Evolutionary conservation across 2,113 vertebrate genomes (phyloP).

Genomic region (Arenaria interpres): DNA sequence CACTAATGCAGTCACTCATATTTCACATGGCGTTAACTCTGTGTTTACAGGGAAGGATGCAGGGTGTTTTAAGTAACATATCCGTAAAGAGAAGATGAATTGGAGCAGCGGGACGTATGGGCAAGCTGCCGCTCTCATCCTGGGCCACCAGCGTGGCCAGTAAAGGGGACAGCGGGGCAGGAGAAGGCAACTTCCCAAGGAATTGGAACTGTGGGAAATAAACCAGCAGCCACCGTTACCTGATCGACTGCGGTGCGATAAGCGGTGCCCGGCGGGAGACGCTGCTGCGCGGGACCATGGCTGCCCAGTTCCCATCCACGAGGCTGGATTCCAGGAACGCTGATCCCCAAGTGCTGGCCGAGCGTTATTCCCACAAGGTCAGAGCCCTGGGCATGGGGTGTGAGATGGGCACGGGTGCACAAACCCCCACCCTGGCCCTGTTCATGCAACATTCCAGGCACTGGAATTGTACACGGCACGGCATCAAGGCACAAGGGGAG

Average conservation of each 20-base stretch:
- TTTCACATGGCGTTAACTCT: neutral
- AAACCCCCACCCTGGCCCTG: neutral
- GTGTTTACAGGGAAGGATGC: neutral
- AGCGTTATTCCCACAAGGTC: neutral
- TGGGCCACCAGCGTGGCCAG: neutral
- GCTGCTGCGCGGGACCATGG: neutral
- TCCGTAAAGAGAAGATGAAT: neutral
- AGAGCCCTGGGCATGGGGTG: neutral
- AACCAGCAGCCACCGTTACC: neutral
- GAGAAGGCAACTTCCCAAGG: neutral
- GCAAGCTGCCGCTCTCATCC: too few species aligned
- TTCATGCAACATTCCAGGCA: neutral
- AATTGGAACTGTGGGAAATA: neutral
- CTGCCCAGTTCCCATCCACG: neutral
- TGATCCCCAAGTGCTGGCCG: neutral
- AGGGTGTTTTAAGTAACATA: neutral
- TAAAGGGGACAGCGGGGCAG: neutral
- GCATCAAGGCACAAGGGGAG: neutral
- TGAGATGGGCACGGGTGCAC: neutral
- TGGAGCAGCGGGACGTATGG: rapidly evolving
- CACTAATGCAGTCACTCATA: neutral
- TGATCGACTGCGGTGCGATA: neutral
- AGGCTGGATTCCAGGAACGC: neutral
- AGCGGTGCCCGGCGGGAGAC: neutral
- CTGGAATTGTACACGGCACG: neutral